Base-by-base conservation (phyloP, 2,888 invertebrate species). In the Alsophila aescularia region DNA sequence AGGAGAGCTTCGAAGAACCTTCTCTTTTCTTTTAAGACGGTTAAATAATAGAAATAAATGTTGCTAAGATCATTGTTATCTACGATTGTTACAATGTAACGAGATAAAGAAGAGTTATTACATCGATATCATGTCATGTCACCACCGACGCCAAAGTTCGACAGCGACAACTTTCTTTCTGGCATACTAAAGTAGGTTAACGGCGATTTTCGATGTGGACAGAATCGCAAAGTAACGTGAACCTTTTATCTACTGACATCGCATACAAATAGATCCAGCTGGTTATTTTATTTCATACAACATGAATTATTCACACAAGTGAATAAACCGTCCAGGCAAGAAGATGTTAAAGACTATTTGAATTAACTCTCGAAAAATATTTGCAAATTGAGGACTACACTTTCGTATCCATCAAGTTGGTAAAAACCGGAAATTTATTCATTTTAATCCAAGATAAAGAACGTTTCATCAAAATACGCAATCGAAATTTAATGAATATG, bases 131-230 rank as follows among this genome's bases (percentile, higher is more conserved):
- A 73, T 78, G 77, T 66, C 75, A 77, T 74, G 59, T 49, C 52
- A 63, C 58, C 58, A 59, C 70, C 73, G 55, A 44, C 35, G 41
- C 61, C 50, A 57, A 69, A 62, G 51, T 64, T 60, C 60, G 64
- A 67, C 65, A 64, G 70, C 60, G 64, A 71, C 77, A 69, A 86
- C 90, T 90, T 90, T 90, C 90, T 85, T 84, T 85, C 83, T 83
- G 80, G 77, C 83, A 72, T 64, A 61, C 73, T 70, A 71, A 90
- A 88, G 79, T 81, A 89, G 90, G 90, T 80, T 89, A 90, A 89
- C 90, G 83, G 84, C 79, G 73, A 78, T 74, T 77, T 77, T 76
- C 66, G 77, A 80, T 85, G 90, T 76, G 84, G 57, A 67, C 69
- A 70, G 90, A 87, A 90, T 90, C 68, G 73, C 72, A 81, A 86